Conservation (phyloP, 2,888 invertebrate genomes). For the Acholoe squamosa region DNA sequence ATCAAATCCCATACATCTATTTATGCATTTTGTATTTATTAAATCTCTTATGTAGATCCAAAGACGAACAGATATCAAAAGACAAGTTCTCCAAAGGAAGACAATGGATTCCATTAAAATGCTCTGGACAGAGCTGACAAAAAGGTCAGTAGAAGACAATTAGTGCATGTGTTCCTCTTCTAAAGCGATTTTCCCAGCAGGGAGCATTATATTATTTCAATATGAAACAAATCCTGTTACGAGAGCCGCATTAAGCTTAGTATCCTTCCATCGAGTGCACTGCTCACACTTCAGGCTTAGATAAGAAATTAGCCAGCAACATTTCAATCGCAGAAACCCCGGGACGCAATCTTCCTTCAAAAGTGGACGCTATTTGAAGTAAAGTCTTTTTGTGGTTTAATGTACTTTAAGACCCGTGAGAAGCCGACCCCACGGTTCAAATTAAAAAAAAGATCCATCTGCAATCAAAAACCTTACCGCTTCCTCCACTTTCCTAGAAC, state of each 20-base stretch:
- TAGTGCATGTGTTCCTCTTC: too few relatives aligned
- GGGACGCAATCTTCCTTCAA: conserved; percentile 2
- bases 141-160: too few relatives aligned
- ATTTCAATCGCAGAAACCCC: not conserved
- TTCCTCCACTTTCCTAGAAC: not conserved
- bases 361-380: not conserved
- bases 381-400: conserved; percentile 23
- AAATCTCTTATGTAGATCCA: too few relatives aligned
- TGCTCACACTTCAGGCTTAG: not conserved
- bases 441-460: not conserved
- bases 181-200: too few relatives aligned
- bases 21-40: too few relatives aligned
- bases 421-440: not conserved
- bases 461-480: conserved; percentile 21
- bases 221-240: too few relatives aligned
- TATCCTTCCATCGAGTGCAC: not conserved
- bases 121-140: too few relatives aligned
- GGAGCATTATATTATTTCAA: too few relatives aligned
- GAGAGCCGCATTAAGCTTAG: not conserved
- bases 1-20: too few relatives aligned
- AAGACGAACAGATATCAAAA: too few relatives aligned
- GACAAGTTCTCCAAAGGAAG: too few relatives aligned
- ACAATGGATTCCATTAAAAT: too few relatives aligned
- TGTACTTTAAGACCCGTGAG: not conserved
- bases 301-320: not conserved